Base-by-base conservation (phyloP, 2,888 invertebrate species). In the Agriotes lineatus region DNA sequence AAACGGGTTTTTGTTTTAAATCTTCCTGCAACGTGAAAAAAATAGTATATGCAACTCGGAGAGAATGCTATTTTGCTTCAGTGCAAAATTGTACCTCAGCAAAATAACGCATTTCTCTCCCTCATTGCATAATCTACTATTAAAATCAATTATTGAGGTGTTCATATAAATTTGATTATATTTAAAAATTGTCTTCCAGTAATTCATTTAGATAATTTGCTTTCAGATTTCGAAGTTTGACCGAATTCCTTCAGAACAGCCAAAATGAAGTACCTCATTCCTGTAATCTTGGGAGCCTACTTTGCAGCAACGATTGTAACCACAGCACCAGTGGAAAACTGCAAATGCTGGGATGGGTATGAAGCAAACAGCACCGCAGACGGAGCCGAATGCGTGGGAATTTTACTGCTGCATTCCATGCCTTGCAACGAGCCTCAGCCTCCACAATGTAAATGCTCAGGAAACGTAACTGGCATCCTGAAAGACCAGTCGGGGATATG, bases 311-410 rank as follows among this genome's bases (percentile, higher is more conserved):
- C 37, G 6, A n/a, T 18, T 14, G 20, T 30, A 12, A 33, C 50
- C 54, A 58, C 42, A 14, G 19, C 35, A 25, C 37, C 65, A 14
- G 37, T 54, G 22, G 42, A 62, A 20, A 22, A 63, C 7, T 73
- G 73, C 61, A 60, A 66, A 45, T 73, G 73, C 37, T 73, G 74
- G 74, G 65, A 67, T 16, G 74, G 72, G 30, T 74, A 72, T 56
- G 50, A 70, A 39, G 37, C 70, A 22, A 20, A 16, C 12, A 57
- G 59, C 35, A 35, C 39, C 37, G 25, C 42, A 45, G 69, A 69
- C 54, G 67, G 69, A 6, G 35, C 63, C 19, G 64, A 70, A 62
- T 74, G 74, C 57, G 48, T 57, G 20, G 69, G 72, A 16, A 64
- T 68, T 37, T 48, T 62, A 30, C 58, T 72, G 42, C 63, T 70